Percentiles rank a stretch among this genome's conserved stretches.
These are phyloP conservation scores for Apostichopus leukothele DNA, from an alignment of 53 echinoderm and acorn worm species.

Conservation along the genomic window DNA sequence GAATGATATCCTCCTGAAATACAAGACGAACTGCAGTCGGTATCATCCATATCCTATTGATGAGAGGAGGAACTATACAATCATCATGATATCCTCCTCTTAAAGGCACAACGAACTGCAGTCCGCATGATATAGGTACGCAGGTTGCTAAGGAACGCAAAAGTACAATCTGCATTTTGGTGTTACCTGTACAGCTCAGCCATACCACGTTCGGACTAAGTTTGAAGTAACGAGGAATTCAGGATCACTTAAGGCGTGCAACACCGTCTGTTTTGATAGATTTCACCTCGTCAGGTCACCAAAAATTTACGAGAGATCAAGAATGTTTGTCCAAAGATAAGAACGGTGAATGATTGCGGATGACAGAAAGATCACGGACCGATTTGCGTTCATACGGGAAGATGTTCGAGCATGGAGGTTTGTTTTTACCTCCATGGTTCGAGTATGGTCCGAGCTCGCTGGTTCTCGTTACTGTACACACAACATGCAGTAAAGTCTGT, in stretches of 20 bases:
- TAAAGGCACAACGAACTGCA: background rate
- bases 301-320: constrained; percentile 24
- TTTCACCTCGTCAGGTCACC: constrained; percentile 44
- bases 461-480: too few species aligned
- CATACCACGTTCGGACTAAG: background rate
- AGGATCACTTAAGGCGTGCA: background rate
- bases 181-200: background rate
- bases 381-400: too few species aligned
- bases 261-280: constrained; percentile 39
- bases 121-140: background rate
- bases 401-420: too few species aligned
- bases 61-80: too few species aligned
- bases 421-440: too few species aligned
- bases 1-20: too few species aligned
- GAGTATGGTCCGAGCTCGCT: too few species aligned
- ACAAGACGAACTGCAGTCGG: too few species aligned
- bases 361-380: background rate
- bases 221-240: background rate
- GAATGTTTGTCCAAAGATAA: constrained; percentile 18
- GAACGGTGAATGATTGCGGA: background rate
- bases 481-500: too few species aligned
- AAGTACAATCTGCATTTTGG: constrained; percentile 13
- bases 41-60: too few species aligned
- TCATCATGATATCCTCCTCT: too few species aligned
- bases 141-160: too few species aligned